Base-by-base conservation (phyloP, 2,797 vertebrate species). In the Pangasius mekongensis region DNA sequence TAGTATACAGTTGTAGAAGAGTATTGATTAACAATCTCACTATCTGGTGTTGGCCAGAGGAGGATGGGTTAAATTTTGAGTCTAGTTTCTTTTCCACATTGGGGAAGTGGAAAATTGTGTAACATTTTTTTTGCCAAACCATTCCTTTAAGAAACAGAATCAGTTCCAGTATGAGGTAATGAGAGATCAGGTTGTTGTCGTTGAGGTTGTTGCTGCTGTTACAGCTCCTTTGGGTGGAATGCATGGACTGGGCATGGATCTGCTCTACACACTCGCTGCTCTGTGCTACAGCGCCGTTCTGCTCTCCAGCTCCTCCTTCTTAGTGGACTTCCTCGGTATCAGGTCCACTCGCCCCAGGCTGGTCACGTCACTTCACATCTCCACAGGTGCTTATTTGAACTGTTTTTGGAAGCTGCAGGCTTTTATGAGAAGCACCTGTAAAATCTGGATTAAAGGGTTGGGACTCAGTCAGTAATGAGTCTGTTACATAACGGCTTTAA, bases 271-370 rank as follows among this genome's bases (percentile, higher is more conserved):
- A 3, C 91, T 94, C 73, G 77, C 87, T 0, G 77, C 86, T 36
- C 73, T 93, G n/a, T 93, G 91, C 83, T 95, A 94, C 85, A 9
- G 73, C 30, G 89, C 92, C 8, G 90, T 94, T 36, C 86, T 94
- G 1, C 0, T 90, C 3, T 94, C 92, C 43, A 91, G 93, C 78
- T 30, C 84, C 13, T 86, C 93, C 36, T 94, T 94, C 89, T 81
- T 94, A 24, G 27, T 93, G 30, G 92, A 94, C 88, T 94, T 94
- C 82, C 77, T 93, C 20, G 90, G 92, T 5, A 77, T 58, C 1
- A 10, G 89, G 1, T 85, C 74, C 76, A 67, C 49, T 81, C 90
- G 81, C n/a, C 86, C 89, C 8, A 89, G 89, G 10, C 87, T 93
- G 84, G 64, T 91, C 36, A 66, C 64, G 11, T 73, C 85, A 2